These are phyloP conservation scores for Phymanthus crucifer DNA, from an alignment of 92 coral and sea anemone species.

Conservation along the genomic window DNA sequence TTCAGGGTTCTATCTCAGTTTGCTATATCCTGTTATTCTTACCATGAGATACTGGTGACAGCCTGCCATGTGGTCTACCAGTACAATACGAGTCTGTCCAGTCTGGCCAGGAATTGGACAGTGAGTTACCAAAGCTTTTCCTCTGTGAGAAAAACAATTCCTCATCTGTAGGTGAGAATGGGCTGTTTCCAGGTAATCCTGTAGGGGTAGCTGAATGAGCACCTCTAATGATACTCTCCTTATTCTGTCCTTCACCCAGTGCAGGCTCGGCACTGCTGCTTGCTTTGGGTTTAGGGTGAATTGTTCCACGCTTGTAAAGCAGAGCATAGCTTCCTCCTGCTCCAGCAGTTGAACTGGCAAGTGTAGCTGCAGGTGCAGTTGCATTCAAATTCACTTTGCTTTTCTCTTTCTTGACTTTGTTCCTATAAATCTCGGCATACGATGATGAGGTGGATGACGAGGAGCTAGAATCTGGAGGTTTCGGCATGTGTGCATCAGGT, in stretches of 20 bases:
- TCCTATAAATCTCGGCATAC: conserved; percentile 88
- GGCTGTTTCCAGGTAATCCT: conserved; percentile 55
- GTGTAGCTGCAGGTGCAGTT: conserved; percentile 23
- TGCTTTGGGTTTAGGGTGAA: conserved; percentile 71
- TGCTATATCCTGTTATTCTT: too few species aligned
- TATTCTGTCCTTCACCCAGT: conserved; percentile 59
- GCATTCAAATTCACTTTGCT: conserved; percentile 48
- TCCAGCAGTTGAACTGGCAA: conserved; percentile 31
- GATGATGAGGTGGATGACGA: conserved; percentile 71
- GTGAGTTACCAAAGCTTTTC: conserved; percentile 55
- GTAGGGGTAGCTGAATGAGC: conserved; percentile 83
- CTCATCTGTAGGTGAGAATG: conserved; percentile 62
- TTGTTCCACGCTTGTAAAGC: conserved; percentile 81
- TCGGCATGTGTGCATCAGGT: conserved; percentile 41
- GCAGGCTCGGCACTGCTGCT: conserved; percentile 81
- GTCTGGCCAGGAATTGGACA: conserved; percentile 90
- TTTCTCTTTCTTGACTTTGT: conserved; percentile 82
- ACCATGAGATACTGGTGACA: conserved; percentile 86
- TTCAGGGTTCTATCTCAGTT: too few species aligned
- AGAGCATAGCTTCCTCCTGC: conserved; percentile 81
- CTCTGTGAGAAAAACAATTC: conserved; percentile 55
- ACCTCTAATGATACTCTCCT: conserved; percentile 59
- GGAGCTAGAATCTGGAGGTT: conserved; percentile 48
- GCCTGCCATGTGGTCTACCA: conserved; percentile 75
- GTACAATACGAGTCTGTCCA: conserved; percentile 73